Conservation (phyloP, 2,888 invertebrate genomes). For the Drosophila picticornis region DNA sequence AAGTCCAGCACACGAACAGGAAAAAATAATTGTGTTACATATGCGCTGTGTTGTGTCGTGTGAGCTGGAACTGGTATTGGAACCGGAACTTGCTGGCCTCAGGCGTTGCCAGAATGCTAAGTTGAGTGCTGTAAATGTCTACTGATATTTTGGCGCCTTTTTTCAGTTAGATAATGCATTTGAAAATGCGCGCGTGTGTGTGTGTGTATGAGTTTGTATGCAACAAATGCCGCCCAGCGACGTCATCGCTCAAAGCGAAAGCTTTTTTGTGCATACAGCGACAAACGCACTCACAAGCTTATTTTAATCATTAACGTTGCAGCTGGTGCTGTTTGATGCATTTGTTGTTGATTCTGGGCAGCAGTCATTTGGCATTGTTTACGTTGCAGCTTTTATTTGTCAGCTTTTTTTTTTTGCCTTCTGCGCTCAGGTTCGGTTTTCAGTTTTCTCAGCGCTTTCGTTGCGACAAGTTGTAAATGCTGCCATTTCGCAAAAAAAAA, state of each 20-base stretch:
- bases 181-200: conserved; percentile 4
- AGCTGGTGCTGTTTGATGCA: conserved; percentile 53
- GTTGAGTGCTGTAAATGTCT: conserved; percentile 21
- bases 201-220: conserved; percentile 44
- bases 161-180: conserved; percentile 5
- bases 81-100: not conserved
- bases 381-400: conserved; percentile 75
- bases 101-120: conserved; percentile 28
- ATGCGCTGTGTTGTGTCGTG: conserved; percentile 27
- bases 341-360: conserved; percentile 61
- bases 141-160: conserved; percentile 28
- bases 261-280: conserved; percentile 50
- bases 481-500: conserved; percentile 32
- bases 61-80: conserved; percentile 12
- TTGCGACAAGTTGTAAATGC: conserved; percentile 81
- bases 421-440: conserved; percentile 74
- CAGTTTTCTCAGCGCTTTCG: conserved; percentile 83
- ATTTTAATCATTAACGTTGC: conserved; percentile 65
- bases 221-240: conserved; percentile 75
- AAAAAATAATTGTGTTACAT: conserved; percentile 50
- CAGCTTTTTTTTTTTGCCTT: conserved; percentile 66
- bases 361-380: conserved; percentile 63
- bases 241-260: conserved; percentile 56
- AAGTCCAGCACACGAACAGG: conserved; percentile 13
- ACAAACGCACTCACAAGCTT: conserved; percentile 37